Conservation (phyloP, 2,113 vertebrate genomes). For the Chaetodon auriga region DNA sequence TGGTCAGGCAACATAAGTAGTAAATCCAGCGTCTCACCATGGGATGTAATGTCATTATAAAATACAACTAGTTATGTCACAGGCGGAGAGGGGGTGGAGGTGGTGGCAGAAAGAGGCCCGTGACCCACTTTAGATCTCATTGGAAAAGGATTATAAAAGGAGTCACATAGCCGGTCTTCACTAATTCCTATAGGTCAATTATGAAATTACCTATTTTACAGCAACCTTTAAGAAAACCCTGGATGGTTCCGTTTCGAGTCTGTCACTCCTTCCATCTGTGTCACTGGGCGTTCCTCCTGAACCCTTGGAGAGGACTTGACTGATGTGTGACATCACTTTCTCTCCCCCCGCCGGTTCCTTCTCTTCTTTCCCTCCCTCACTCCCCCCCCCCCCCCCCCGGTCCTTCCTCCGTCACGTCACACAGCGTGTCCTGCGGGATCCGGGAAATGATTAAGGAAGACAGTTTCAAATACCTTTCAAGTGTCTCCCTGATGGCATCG, state of each 20-base stretch:
- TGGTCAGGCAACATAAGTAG: background rate
- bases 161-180: background rate
- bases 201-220: background rate
- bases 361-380: constrained; percentile 6
- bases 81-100: background rate
- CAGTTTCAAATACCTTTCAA: constrained; percentile 85
- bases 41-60: constrained; percentile 21
- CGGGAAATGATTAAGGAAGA: constrained; percentile 85
- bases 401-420: constrained; percentile 65
- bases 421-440: constrained; percentile 74
- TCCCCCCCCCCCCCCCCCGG: background rate
- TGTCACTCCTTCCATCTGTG: constrained; percentile 39
- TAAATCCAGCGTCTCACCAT: background rate
- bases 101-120: constrained; percentile 23
- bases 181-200: background rate
- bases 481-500: constrained; percentile 77
- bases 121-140: constrained; percentile 34
- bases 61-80: constrained; percentile 37
- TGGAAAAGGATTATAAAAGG: constrained; percentile 21
- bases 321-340: constrained; percentile 50
- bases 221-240: background rate
- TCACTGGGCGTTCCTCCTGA: constrained; percentile 54
- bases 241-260: background rate
- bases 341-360: constrained; percentile 1
- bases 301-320: constrained; percentile 56